Evolutionary conservation across 1,140 invertebrate species (phyloP), one percentile per base, ranked within the genome.

Genomic region (Stenopsyche tienmushanensis): DNA sequence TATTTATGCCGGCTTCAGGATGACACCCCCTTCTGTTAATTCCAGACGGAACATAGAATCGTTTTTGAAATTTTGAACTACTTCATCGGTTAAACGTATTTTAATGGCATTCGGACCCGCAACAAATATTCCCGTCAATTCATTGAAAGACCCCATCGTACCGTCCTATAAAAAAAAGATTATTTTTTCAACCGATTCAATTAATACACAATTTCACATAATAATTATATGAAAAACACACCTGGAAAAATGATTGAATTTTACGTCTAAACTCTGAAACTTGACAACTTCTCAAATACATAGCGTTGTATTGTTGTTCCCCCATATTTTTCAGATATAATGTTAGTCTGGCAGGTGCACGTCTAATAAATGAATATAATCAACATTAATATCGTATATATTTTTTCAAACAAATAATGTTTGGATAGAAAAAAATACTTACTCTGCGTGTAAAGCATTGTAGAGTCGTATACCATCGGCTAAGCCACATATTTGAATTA

Each of bases 401-500:
- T 3, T 44, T n/a, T 26, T 45, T 8, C 15, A 63, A 49, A 55
- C 44, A 55, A 15, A 72, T 73, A 62, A 62, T 64, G 54, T 17
- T 54, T 45, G 15, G 25, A 17, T 47, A 1, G 41, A 21, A 26
- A 52, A 49, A 15, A 17, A 44, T 62, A 83, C 85, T 86, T 74
- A 88, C 83, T 88, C 90, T 52, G 86, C 82, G 67, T 96, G 92
- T 44, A 98, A 78, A 44, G 91, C 89, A 80, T 97, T 97, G 77
- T 88, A 95, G 34, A 98, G 83, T 71, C 94, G 84, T 58, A 98
- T 96, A 10, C 89, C 90, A 77, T 97, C 94, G 54, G 93, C 90
- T 34, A 96, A 78, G 0, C 94, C 94, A 77, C 94, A 96, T 54
- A 98, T 95, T 79, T 97, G 91, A 53, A 97, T 93, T 10, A 97